A percentile compares a stretch with the other conserved stretches of the same genome.
These are phyloP conservation scores for Gonatopus flavifemur DNA, from an alignment of 1,140 invertebrate species.

Conservation along the genomic window DNA sequence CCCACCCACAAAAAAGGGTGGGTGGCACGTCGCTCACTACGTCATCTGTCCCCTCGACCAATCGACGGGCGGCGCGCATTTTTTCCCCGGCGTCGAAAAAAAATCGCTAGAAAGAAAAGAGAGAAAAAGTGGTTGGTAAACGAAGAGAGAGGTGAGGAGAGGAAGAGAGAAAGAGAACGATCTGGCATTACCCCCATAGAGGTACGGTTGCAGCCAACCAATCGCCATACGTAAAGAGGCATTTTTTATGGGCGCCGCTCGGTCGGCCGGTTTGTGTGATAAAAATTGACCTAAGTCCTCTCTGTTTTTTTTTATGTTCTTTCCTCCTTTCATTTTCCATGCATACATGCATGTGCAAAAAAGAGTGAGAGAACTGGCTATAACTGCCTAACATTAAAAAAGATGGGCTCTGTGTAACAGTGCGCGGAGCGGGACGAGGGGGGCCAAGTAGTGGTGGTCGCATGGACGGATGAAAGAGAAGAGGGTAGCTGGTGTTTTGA, in stretches of 20 bases:
- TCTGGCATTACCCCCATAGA: constrained; percentile 56
- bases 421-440: constrained; percentile 43
- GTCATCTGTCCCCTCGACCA: constrained; percentile 60
- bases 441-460: constrained; percentile 14
- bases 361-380: constrained; percentile 36
- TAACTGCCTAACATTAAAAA: constrained; percentile 61
- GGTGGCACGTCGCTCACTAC: constrained; percentile 60
- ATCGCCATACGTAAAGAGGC: constrained; percentile 61
- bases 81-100: constrained; percentile 54
- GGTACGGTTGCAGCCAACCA: constrained; percentile 54
- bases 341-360: constrained; percentile 12
- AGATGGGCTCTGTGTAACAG: constrained; percentile 58
- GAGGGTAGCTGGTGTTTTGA: constrained; percentile 22
- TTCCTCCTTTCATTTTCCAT: constrained; percentile 19
- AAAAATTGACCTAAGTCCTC: constrained; percentile 59
- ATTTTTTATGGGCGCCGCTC: constrained; percentile 59
- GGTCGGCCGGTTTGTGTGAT: constrained; percentile 56
- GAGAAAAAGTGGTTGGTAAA: constrained; percentile 15
- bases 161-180: constrained; percentile 39
- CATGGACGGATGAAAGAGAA: constrained; percentile 24
- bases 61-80: constrained; percentile 58
- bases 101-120: constrained; percentile 40
- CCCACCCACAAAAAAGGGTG: constrained; percentile 41
- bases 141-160: constrained; percentile 1
- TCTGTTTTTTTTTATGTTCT: constrained; percentile 44